Percentiles rank a stretch among this genome's conserved stretches.
Evolutionary conservation across 2,888 invertebrate genomes (phyloP).

Genomic region (Oxystoma pomonae): DNA sequence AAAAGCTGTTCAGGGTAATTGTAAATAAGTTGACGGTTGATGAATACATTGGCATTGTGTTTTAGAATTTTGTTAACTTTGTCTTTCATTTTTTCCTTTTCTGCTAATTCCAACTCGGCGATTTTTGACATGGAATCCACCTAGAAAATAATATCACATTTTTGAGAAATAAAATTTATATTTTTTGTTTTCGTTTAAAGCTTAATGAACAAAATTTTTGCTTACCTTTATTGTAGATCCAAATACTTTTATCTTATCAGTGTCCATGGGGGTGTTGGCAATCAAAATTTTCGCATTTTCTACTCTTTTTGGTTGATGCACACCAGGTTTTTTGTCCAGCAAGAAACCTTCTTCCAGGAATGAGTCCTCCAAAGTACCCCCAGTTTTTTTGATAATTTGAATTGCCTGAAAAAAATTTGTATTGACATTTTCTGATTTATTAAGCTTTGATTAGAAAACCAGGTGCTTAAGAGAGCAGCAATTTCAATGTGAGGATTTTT

Average conservation of each 20-base stretch:
- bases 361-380: slow-evolving; percentile 89
- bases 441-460: too few species aligned
- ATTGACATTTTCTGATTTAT: neutral
- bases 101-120: slow-evolving; percentile 94
- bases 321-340: slow-evolving; percentile 94
- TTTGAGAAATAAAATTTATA: too few species aligned
- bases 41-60: slow-evolving; percentile 96
- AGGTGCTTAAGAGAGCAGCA: too few species aligned
- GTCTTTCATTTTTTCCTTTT: slow-evolving; percentile 99
- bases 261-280: slow-evolving; percentile 99
- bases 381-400: slow-evolving; percentile 96
- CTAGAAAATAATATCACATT: slow-evolving; percentile 4
- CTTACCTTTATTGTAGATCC: slow-evolving; percentile 84
- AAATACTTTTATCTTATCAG: slow-evolving; percentile 98
- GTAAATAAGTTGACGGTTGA: slow-evolving; percentile 98
- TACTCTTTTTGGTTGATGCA: slow-evolving; percentile 93
- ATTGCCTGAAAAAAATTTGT: slow-evolving; percentile 58
- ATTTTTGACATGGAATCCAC: slow-evolving; percentile 93
- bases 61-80: slow-evolving; percentile 95
- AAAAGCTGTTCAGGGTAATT: slow-evolving; percentile 99
- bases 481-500: too few species aligned
- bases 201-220: too few species aligned
- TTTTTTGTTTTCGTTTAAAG: neutral
- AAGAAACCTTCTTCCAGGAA: slow-evolving; percentile 95
- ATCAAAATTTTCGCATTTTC: slow-evolving; percentile 96